Evolutionary conservation across 2,888 invertebrate species (phyloP).

Genomic region (Temnothorax rugatulus): DNA sequence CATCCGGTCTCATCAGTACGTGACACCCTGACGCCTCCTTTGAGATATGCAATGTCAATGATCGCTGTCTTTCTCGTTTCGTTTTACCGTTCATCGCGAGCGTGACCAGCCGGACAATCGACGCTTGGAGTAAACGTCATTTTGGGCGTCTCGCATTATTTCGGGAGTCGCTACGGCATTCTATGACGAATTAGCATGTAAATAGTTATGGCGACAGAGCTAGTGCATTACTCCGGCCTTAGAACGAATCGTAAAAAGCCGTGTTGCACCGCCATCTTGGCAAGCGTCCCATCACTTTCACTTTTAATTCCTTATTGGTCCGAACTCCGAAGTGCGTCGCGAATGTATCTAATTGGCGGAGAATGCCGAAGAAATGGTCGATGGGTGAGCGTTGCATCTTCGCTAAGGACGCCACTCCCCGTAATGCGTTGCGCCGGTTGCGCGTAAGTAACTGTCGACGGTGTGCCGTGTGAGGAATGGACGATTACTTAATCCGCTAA

Average conservation of each 20-base stretch:
- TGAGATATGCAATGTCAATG: not conserved
- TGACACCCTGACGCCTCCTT: no score
- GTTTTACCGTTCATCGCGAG: not conserved
- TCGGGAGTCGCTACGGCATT: not conserved
- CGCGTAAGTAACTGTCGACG: no score
- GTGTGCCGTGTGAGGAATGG: not conserved
- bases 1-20: no score
- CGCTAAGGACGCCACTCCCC: no score
- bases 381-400: no score
- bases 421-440: no score
- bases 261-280: not conserved
- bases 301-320: no score
- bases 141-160: not conserved
- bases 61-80: not conserved
- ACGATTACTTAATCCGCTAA: constrained; percentile 2
- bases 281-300: no score
- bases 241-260: not conserved
- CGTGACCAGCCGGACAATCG: not conserved
- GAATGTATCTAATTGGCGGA: no score
- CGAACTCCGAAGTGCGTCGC: no score
- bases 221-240: not conserved
- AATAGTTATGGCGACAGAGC: not conserved
- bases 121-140: not conserved
- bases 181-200: not conserved
- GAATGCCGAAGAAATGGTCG: no score